Conservation (phyloP, 2,797 vertebrate genomes). For the Myotis myotis region DNA sequence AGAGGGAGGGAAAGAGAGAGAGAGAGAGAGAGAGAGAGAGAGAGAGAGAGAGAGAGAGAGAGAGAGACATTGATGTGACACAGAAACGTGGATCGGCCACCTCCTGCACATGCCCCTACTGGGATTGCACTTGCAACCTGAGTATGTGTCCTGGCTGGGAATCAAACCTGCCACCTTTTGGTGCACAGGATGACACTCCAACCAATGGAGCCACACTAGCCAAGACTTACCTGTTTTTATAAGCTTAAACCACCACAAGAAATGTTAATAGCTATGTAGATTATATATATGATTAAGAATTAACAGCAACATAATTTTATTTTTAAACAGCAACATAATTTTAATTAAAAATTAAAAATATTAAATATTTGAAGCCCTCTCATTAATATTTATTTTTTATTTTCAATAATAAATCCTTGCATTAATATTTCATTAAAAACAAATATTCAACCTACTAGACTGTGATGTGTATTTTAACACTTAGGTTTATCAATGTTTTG, state of each 20-base stretch:
- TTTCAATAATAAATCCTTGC: not conserved
- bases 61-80: not conserved
- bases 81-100: too few species aligned
- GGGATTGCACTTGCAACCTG: not conserved
- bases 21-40: not conserved
- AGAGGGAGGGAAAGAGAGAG: not conserved
- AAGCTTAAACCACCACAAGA: not conserved
- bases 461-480: not conserved
- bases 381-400: conserved; percentile 6
- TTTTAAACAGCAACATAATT: not conserved
- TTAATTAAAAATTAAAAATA: conserved; percentile 23
- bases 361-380: not conserved
- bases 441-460: not conserved
- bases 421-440: conserved; percentile 10
- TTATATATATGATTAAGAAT: not conserved
- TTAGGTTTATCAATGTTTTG: not conserved
- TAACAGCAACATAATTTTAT: not conserved
- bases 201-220: not conserved
- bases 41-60: too few species aligned
- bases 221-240: not conserved
- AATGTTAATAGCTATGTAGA: not conserved
- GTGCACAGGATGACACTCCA: not conserved
- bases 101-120: not conserved
- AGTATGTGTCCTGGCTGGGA: not conserved
- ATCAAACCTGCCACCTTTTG: not conserved